Evolutionary conservation across 2,888 invertebrate genomes (phyloP).

Genomic region (Anthophora plumipes): DNA sequence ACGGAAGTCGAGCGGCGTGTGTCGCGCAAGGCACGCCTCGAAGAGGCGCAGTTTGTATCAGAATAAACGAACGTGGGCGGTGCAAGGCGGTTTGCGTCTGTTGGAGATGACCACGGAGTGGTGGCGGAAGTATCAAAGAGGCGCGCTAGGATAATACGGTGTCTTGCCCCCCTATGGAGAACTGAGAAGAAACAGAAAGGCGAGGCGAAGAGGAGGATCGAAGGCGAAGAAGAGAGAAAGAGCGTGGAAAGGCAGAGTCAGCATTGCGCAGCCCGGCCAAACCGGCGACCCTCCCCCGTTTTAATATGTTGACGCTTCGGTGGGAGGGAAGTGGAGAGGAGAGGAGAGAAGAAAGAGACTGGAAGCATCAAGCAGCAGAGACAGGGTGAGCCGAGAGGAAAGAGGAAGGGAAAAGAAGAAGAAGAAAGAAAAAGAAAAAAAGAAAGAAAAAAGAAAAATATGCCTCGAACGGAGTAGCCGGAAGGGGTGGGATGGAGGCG

Average conservation of each 20-base stretch:
- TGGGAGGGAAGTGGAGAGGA: conserved; percentile 65
- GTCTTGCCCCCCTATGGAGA: neutral
- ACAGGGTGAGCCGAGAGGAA: conserved; percentile 34
- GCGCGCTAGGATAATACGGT: conserved; percentile 29
- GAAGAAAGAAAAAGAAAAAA: conserved; percentile 64
- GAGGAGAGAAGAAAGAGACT: conserved; percentile 33
- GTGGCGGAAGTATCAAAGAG: conserved; percentile 43
- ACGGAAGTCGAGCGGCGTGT: neutral
- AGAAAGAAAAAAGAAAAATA: conserved; percentile 72
- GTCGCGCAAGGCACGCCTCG: conserved; percentile 29
- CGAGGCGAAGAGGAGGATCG: conserved; percentile 36
- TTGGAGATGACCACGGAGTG: conserved; percentile 48
- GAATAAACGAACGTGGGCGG: conserved; percentile 52
- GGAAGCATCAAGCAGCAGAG: conserved; percentile 33
- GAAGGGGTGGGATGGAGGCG: conserved; percentile 55
- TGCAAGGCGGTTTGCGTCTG: conserved; percentile 14
- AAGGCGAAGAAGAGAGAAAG: conserved; percentile 52
- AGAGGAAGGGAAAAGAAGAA: conserved; percentile 51
- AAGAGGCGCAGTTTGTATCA: conserved; percentile 50
- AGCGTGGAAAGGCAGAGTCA: conserved; percentile 77
- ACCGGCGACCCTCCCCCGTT: conserved; percentile 70
- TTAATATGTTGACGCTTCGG: conserved; percentile 82
- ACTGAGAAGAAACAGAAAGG: conserved; percentile 33
- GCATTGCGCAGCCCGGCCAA: conserved; percentile 77
- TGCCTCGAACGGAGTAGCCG: conserved; percentile 64